Base-by-base conservation (phyloP, 1,140 invertebrate species). In the Drosophila bocki region DNA sequence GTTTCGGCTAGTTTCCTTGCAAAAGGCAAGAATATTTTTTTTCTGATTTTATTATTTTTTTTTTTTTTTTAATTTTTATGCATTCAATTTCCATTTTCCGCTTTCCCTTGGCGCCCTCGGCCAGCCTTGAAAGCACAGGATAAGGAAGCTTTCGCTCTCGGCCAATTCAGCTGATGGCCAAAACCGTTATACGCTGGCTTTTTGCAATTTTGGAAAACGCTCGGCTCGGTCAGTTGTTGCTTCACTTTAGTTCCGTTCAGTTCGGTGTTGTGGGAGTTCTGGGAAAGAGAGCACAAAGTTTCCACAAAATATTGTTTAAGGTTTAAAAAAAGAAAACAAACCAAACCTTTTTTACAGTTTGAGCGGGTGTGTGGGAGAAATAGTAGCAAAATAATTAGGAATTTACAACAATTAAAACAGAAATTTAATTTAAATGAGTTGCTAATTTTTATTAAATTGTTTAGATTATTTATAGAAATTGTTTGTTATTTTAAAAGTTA, bases 161-260 rank as follows among this genome's bases (percentile, higher is more conserved):
- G 9, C 61, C 33, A 19, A 47, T 64, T 59, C 53, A 44, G 39
- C 76, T 58, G 54, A 44, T 50, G 37, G 41, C 15, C 15, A 47
- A 44, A 59, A 54, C 48, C 65, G 76, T 78, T 80, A 75, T 78
- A 84, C 80, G 29, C 17, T 51, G 68, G 68, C 72, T 62, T 29
- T 74, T 48, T 41, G 35, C 67, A 65, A 67, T 88, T 83, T 83
- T 69, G 61, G 53, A 68, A 78, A 63, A 29, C n/a, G 19, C 11
- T 59, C 68, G 65, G 67, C 35, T 64, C 71, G 62, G 56, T 88
- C 85, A 88, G 84, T 88, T 88, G 84, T 88, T 88, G 84, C 84
- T 88, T 88, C 84, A 88, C 84, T 59, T 90, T 78, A 88, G 85
- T 85, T 78, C 81, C 53, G 74, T 75, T 84, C 72, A 84, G 69